These are phyloP conservation scores for Orthonychiurus folsomi DNA, from an alignment of 2,888 invertebrate species.

Conservation along the genomic window DNA sequence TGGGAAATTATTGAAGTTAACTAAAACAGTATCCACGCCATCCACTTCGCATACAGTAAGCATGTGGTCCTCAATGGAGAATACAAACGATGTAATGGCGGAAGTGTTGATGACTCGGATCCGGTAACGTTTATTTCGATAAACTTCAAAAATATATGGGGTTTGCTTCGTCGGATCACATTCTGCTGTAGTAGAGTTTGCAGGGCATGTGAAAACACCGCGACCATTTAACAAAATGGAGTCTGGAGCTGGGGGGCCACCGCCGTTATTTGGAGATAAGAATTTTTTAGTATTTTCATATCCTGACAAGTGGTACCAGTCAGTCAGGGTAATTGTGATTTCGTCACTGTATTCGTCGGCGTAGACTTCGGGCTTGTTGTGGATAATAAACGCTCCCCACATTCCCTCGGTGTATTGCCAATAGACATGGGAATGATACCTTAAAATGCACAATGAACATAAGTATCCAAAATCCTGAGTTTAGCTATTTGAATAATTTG, in stretches of 20 bases:
- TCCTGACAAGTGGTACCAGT: slow-evolving; percentile 28
- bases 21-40: slow-evolving; percentile 2
- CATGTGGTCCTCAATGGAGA: slow-evolving; percentile 8
- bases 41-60: slow-evolving; percentile 1
- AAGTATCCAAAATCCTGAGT: no score
- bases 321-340: slow-evolving; percentile 21
- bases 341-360: slow-evolving; percentile 19
- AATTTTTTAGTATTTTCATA: slow-evolving; percentile 18
- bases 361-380: slow-evolving; percentile 10
- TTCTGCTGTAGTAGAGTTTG: not conserved
- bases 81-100: not conserved
- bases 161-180: not conserved
- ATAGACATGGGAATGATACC: slow-evolving; percentile 26
- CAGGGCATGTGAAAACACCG: slow-evolving; percentile 23
- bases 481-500: no score
- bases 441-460: no score
- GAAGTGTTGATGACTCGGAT: slow-evolving; percentile 5
- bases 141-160: not conserved
- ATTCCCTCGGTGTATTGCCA: slow-evolving; percentile 31
- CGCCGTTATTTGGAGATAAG: slow-evolving; percentile 11
- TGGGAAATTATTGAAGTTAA: not conserved
- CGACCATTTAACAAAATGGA: slow-evolving; percentile 25
- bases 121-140: not conserved
- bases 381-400: slow-evolving; percentile 25
- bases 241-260: slow-evolving; percentile 27